A percentile compares a stretch with the other conserved stretches of the same genome.
Conservation (phyloP, 1,140 invertebrate species). For the Drosophila kanapiae region DNA sequence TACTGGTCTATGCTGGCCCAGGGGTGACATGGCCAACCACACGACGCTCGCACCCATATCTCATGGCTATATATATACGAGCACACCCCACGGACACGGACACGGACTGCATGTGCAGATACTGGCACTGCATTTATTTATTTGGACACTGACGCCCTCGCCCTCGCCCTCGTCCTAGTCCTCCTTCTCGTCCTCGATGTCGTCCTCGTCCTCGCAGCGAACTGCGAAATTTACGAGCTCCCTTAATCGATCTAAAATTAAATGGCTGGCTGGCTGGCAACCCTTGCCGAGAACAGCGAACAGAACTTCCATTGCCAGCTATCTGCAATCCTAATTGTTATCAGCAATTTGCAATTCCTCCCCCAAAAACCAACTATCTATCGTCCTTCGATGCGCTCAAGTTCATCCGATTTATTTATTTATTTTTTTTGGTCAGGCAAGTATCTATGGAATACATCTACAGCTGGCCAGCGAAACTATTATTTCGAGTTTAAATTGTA, state of each 20-base stretch:
- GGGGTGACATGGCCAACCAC: constrained; percentile 76
- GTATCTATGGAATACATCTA: neutral
- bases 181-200: neutral
- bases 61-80: constrained; percentile 36
- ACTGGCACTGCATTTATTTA: constrained; percentile 69
- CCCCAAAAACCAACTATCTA: constrained; percentile 15
- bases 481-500: neutral
- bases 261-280: constrained; percentile 45
- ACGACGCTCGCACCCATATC: constrained; percentile 33
- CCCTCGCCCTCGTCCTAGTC: constrained; percentile 1
- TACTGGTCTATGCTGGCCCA: constrained; percentile 29
- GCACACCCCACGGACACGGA: constrained; percentile 18
- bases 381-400: constrained; percentile 9
- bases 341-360: constrained; percentile 40
- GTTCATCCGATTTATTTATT: constrained; percentile 10
- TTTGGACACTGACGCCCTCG: constrained; percentile 73
- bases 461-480: neutral
- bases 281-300: constrained; percentile 4
- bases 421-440: neutral
- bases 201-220: constrained; percentile 1
- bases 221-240: constrained; percentile 56
- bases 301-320: constrained; percentile 13
- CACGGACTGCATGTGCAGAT: constrained; percentile 36
- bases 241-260: constrained; percentile 59
- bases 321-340: constrained; percentile 49